Base-by-base conservation (phyloP, 64 coral and sea anemone species). In the Trachythela sp. region DNA sequence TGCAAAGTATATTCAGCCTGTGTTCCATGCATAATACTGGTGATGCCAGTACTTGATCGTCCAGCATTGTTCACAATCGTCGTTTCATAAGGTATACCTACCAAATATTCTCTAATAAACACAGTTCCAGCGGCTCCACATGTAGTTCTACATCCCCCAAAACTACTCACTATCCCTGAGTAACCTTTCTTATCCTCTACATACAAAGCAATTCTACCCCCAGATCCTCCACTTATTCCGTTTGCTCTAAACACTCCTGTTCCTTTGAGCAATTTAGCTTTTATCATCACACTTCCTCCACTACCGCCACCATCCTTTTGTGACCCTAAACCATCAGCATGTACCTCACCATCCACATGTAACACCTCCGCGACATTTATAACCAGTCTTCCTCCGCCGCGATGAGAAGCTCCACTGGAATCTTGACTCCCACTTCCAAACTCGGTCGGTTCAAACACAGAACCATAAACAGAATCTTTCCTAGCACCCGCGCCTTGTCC, bases 11-110 rank as follows among this genome's bases (percentile, higher is more conserved):
- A 98, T 8, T 89, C 84, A 13, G 67, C 22, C 60, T 91, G 86
- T 40, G 84, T 48, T 40, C 94, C 95, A 48, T 98, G 95, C 95
- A 98, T 98, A 35, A 98, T 94, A 39, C 88, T 93, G 2, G 95
- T 98, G 38, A 89, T 92, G 1, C 93, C 95, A 68, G 86, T 30
- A 60, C 93, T 98, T n/a, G 50, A 77, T 2, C 76, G 89, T 2
- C 91, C 86, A 20, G 89, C 90, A 54, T 98, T 98, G 86, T 98
- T 86, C 13, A 94, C 91, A 31, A 98, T 85, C 40, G 95, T 98
- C 36, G 93, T 89, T 68, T 98, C 94, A 17, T 83, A 86, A 40
- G 88, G 86, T 20, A 98, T 68, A 36, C 95, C 95, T 56, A 90
- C 88, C 0, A 98, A 48, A 20, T 90, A 48, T 58, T 98, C 88